These are phyloP conservation scores for Zoanthus solanderi DNA, from an alignment of 92 coral and sea anemone genomes.

Conservation along the genomic window DNA sequence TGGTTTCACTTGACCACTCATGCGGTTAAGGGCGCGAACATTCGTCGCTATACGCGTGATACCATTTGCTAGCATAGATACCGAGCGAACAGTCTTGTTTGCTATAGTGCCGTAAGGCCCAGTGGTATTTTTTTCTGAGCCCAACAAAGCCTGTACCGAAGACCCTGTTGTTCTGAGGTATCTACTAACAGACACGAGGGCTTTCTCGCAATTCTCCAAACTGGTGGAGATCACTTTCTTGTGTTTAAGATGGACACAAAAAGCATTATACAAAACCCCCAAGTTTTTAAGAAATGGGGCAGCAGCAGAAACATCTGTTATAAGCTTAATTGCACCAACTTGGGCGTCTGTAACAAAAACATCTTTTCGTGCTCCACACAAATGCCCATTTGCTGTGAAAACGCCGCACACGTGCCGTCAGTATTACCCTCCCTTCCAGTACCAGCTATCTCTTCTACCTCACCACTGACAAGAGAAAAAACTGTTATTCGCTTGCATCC, in stretches of 20 bases:
- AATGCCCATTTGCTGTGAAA: conserved; percentile 52
- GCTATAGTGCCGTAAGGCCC: neutral
- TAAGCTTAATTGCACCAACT: conserved; percentile 50
- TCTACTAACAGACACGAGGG: neutral
- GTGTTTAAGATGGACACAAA: neutral
- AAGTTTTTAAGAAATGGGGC: conserved; percentile 30
- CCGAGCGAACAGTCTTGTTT: neutral
- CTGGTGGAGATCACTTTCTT: neutral
- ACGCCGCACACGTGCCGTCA: conserved; percentile 43
- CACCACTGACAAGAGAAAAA: conserved; percentile 28
- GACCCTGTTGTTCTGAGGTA: neutral
- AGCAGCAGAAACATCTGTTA: conserved; percentile 38
- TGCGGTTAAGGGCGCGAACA: neutral
- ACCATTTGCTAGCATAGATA: conserved; percentile 1
- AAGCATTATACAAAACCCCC: conserved; percentile 7
- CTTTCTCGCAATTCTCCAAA: neutral
- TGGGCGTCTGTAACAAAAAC: conserved; percentile 55
- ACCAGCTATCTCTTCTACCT: conserved; percentile 43
- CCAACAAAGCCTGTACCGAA: neutral
- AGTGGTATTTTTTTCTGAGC: neutral
- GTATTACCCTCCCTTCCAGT: conserved; percentile 50
- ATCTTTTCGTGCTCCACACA: conserved; percentile 46
- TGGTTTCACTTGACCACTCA: neutral
- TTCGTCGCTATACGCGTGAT: neutral
- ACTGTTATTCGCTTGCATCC: conserved; percentile 36